These are phyloP conservation scores for Euwallacea fornicatus DNA, from an alignment of 1,140 invertebrate species.

Conservation along the genomic window DNA sequence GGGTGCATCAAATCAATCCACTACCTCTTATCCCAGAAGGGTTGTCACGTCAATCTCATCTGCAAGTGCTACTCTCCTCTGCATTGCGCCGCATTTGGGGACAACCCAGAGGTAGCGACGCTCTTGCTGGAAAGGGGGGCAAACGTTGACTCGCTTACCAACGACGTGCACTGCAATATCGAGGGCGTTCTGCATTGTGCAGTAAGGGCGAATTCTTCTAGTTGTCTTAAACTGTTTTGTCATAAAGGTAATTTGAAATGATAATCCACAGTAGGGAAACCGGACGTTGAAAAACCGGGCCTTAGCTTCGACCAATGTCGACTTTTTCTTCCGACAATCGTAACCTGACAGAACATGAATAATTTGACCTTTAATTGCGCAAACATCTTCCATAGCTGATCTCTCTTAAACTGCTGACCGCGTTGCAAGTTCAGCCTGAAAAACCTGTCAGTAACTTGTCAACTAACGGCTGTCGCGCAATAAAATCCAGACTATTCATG, in stretches of 20 bases:
- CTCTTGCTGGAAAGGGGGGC: slow-evolving; percentile 68
- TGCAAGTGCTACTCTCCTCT: slow-evolving; percentile 71
- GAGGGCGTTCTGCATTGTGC: slow-evolving; percentile 76
- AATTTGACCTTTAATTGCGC: neutral
- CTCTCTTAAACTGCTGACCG: too few species aligned
- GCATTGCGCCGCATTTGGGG: slow-evolving; percentile 79
- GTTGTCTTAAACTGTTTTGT: slow-evolving; percentile 71
- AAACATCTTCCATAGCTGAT: neutral
- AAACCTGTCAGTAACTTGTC: too few species aligned
- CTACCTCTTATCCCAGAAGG: slow-evolving; percentile 64
- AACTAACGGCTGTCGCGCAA: too few species aligned
- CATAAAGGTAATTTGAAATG: slow-evolving; percentile 56
- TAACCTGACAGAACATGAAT: too few species aligned
- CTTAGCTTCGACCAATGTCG: neutral
- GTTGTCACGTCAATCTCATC: slow-evolving; percentile 66
- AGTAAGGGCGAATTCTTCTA: slow-evolving; percentile 70
- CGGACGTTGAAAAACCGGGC: too few species aligned
- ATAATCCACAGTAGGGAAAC: neutral
- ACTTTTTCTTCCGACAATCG: neutral
- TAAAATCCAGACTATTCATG: too few species aligned
- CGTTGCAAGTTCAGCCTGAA: too few species aligned
- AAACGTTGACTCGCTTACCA: slow-evolving; percentile 56
- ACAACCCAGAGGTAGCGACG: slow-evolving; percentile 69
- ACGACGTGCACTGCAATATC: slow-evolving; percentile 62
- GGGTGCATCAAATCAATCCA: slow-evolving; percentile 69